These are phyloP conservation scores for Prosopocoilus inquinatus DNA, from an alignment of 2,888 invertebrate species.

Conservation along the genomic window DNA sequence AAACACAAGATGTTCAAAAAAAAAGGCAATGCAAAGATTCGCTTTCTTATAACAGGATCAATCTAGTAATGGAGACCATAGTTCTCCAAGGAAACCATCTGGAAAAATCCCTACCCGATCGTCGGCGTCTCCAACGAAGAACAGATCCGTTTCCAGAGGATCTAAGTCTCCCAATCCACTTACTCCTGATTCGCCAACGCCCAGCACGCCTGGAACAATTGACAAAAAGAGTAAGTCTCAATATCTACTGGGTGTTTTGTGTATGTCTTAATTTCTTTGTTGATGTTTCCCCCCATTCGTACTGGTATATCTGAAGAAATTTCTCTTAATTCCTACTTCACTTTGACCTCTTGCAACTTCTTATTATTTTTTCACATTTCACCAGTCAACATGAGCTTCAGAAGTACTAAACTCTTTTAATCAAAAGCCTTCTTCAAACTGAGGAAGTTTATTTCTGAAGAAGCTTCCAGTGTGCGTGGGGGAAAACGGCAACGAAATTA, in stretches of 20 bases:
- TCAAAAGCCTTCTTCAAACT: not conserved
- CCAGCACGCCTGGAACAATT: slow-evolving; percentile 50
- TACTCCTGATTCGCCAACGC: slow-evolving; percentile 68
- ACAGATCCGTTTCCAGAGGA: slow-evolving; percentile 48
- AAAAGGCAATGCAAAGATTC: not conserved
- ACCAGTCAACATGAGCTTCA: too few species aligned
- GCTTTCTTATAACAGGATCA: slow-evolving; percentile 35
- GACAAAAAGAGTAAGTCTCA: slow-evolving; percentile 70
- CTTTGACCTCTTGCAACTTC: too few species aligned
- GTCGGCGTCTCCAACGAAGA: slow-evolving; percentile 46
- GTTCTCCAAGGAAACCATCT: slow-evolving; percentile 70
- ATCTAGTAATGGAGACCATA: slow-evolving; percentile 64
- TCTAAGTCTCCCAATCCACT: slow-evolving; percentile 58
- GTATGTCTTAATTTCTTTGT: too few species aligned
- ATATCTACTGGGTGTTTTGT: too few species aligned
- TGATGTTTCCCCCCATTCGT: too few species aligned
- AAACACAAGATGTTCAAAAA: not conserved
- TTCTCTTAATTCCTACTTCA: not conserved
- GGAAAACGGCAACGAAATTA: not conserved
- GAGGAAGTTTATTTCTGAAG: too few species aligned
- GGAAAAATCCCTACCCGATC: slow-evolving; percentile 53
- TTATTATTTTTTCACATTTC: too few species aligned
- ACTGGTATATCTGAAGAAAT: not conserved
- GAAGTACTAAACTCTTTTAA: not conserved
- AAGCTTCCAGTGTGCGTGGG: too few species aligned